Evolutionary conservation across 2,888 invertebrate genomes (phyloP).

Genomic region (Cheilosia urbana): DNA sequence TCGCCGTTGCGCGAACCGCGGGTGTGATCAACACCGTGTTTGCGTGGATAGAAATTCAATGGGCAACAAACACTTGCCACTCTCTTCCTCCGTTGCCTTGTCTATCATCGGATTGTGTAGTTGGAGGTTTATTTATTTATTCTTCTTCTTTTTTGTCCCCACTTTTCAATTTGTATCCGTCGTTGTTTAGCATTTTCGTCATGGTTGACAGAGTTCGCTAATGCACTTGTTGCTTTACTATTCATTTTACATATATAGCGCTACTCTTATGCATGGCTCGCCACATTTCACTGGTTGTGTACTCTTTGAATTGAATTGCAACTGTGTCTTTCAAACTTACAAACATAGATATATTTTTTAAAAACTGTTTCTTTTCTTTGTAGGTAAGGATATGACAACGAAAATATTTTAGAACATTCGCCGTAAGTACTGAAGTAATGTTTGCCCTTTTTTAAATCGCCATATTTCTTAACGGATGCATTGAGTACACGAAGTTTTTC

Average conservation of each 20-base stretch:
- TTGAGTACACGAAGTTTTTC: no score
- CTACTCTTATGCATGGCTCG: no score
- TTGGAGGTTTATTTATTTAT: conserved; percentile 13
- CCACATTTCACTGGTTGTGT: no score
- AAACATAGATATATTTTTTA: no score
- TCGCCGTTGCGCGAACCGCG: conserved; percentile 42
- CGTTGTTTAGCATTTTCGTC: conserved; percentile 59
- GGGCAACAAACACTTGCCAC: conserved; percentile 31
- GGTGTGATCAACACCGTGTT: conserved; percentile 70
- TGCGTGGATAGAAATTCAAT: conserved; percentile 63
- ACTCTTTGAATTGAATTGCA: no score
- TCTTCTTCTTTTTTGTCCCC: conserved; percentile 14
- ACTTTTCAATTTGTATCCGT: conserved; percentile 15
- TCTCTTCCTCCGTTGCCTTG: conserved; percentile 14
- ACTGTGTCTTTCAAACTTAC: no score
- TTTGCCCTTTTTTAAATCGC: no score
- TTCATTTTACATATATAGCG: neutral
- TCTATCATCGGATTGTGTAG: neutral
- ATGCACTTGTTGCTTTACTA: conserved; percentile 67
- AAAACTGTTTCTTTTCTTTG: conserved; percentile 2
- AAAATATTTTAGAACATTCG: neutral
- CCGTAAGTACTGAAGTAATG: no score
- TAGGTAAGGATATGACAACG: conserved; percentile 11
- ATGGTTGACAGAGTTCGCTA: conserved; percentile 59
- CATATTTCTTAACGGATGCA: no score